A percentile compares a stretch with the other conserved stretches of the same genome.
These are phyloP conservation scores for Aspiorhynchus laticeps DNA, from an alignment of 2,113 vertebrate species.

Conservation along the genomic window DNA sequence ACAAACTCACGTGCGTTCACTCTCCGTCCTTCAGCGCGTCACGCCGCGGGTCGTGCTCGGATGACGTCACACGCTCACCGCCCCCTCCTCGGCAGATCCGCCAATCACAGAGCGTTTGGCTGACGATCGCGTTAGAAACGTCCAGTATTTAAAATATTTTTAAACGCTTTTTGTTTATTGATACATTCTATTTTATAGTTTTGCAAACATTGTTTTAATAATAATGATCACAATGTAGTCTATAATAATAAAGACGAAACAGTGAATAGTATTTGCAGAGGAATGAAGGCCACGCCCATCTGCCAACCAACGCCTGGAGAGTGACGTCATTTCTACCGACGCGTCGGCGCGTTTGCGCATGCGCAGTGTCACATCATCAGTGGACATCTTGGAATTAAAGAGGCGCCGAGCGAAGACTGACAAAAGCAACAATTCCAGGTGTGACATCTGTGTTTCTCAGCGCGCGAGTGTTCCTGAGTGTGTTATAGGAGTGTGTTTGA, in stretches of 20 bases:
- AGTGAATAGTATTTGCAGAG: neutral
- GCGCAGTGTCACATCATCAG: conserved; percentile 36
- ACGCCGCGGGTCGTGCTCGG: neutral
- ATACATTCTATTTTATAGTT: too few species aligned
- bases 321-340: conserved; percentile 64
- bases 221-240: neutral
- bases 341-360: neutral
- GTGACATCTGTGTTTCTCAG: neutral
- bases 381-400: conserved; percentile 77
- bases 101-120: neutral
- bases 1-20: neutral
- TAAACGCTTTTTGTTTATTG: too few species aligned
- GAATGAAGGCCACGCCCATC: neutral
- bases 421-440: conserved; percentile 6
- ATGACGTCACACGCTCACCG: neutral
- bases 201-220: neutral
- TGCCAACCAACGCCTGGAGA: neutral
- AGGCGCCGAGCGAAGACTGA: conserved; percentile 55
- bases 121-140: too few species aligned
- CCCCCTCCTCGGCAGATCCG: neutral
- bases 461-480: neutral
- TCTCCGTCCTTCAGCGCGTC: conserved; percentile 20
- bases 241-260: neutral
- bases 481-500: neutral
- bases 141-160: too few species aligned